phyloP scores from a whole-genome alignment of 2,888 invertebrate species.

The Lottia gigantea region DNA sequence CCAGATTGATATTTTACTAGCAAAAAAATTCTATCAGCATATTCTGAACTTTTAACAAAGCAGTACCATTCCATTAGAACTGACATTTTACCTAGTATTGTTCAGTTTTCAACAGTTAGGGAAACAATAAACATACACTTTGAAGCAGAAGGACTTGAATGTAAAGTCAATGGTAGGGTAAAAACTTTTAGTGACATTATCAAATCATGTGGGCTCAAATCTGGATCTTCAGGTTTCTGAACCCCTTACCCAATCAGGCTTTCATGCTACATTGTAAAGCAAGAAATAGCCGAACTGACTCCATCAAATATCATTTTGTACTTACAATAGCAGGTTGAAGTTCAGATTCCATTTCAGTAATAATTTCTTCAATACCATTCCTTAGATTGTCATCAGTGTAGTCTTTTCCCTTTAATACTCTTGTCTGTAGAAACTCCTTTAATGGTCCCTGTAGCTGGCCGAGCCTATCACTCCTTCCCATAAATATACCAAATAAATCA shows the following conservation, averaged over 20 bases:
- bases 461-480: conserved; percentile 69
- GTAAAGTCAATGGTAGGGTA: no score
- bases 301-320: conserved; percentile 19
- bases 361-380: conserved; percentile 68
- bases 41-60: neutral
- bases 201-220: no score
- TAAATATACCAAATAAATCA: conserved; percentile 67
- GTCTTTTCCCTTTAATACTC: conserved; percentile 68
- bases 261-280: no score
- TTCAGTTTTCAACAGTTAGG: no score
- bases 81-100: no score
- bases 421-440: conserved; percentile 69
- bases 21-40: neutral
- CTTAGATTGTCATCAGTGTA: conserved; percentile 68
- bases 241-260: no score
- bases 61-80: neutral
- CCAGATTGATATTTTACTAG: no score
- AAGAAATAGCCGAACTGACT: no score
- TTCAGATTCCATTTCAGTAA: conserved; percentile 68
- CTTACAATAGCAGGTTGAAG: conserved; percentile 69
- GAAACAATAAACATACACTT: no score
- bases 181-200: no score
- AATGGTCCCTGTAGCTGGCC: conserved; percentile 70
- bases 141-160: no score
- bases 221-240: no score